phyloP scores from a whole-genome alignment of 2,113 vertebrate species.

The Podiceps cristatus region DNA sequence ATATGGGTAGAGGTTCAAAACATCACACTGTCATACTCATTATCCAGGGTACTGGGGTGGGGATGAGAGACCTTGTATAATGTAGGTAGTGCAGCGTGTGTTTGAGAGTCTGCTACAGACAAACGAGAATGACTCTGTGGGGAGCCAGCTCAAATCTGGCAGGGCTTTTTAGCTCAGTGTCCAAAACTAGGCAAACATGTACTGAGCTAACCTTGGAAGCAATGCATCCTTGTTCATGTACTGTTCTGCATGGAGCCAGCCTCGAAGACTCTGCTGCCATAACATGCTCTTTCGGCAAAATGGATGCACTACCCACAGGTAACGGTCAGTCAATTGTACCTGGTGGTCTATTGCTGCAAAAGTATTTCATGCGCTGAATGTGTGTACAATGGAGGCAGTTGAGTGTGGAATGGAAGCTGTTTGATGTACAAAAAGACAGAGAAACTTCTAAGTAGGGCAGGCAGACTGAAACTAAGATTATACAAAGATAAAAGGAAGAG shows the following conservation, averaged over 20 bases:
- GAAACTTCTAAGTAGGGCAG: neutral
- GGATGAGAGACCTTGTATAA: neutral
- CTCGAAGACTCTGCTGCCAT: neutral
- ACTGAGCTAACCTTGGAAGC: neutral
- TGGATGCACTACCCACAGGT: neutral
- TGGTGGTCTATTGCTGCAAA: neutral
- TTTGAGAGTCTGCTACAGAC: neutral
- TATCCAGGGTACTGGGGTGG: neutral
- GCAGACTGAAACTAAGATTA: neutral
- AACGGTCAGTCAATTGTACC: neutral
- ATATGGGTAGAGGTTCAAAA: neutral
- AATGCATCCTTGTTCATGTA: neutral
- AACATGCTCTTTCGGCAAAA: neutral
- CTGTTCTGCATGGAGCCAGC: neutral
- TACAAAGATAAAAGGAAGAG: neutral
- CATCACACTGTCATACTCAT: neutral
- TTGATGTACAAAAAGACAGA: neutral
- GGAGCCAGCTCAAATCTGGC: neutral
- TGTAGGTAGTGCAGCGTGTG: neutral
- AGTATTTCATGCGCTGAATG: fast-evolving
- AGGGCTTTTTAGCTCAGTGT: neutral
- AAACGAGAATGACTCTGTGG: neutral
- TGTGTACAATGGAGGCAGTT: neutral
- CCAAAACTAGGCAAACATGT: constrained; percentile 10
- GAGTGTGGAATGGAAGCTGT: neutral